Base-by-base conservation (phyloP, 2,888 invertebrate genomes). In the Parnassius apollo region DNA sequence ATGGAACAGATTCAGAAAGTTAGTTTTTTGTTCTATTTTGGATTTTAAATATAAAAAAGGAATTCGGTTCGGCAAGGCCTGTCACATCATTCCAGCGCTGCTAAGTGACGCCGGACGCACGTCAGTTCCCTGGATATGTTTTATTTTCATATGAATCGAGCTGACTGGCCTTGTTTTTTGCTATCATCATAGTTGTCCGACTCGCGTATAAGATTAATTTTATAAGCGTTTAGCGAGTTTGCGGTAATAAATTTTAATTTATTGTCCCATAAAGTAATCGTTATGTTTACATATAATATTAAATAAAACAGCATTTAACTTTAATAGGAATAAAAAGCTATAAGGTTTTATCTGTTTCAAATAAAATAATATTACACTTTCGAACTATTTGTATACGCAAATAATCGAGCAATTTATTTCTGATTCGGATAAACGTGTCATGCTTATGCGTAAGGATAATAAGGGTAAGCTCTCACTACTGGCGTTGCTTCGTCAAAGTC, bases 41-140 rank as follows among this genome's bases (percentile, higher is more conserved):
- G 85, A 86, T 86, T 88, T 83, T 69, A 77, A 82, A 82, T 83
- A 82, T 82, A 79, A 83, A 88, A 90, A 88, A 86, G 86, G 86
- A 87, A 83, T 88, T 87, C 87, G 85, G 81, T 83, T 90, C 88
- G 87, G 88, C 88, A 86, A 88, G 82, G 84, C 83, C 91, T 89
- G 91, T 91, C 91, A 91, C 91, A 90, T 91, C 91, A 91, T 85
- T 89, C 91, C 89, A 82, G 86, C 90, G 90, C 91, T 88, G 87
- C 88, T 90, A 90, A 91, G 91, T 91, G 91, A 91, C 90, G 91
- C 90, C 88, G 88, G 91, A 90, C 91, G 91, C 91, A 89, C 91
- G 91, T 91, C 91, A 90, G 79, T 87, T 83, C 78, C 74, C 76
- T 75, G 82, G 80, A 85, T 84, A 82, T 85, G 85, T 89, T 91